A percentile compares a stretch with the other conserved stretches of the same genome.
These are phyloP conservation scores for Schizotus pectinicornis DNA, from an alignment of 2,888 invertebrate genomes.

Conservation along the genomic window DNA sequence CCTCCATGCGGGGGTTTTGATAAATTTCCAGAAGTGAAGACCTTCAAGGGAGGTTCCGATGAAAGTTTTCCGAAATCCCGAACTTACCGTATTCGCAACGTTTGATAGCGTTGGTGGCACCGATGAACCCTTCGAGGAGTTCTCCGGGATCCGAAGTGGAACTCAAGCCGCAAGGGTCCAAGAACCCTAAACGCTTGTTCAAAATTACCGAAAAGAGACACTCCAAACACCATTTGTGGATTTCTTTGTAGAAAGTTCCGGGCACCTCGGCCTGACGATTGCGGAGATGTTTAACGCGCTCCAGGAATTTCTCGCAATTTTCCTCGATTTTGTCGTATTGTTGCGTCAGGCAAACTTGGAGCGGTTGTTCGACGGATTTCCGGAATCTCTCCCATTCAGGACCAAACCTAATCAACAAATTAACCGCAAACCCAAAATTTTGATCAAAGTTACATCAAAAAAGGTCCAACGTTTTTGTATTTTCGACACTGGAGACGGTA, in stretches of 20 bases:
- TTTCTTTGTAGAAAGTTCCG: slow-evolving; percentile 63
- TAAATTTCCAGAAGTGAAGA: slow-evolving; percentile 69
- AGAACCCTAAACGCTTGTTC: slow-evolving; percentile 69
- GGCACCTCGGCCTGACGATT: slow-evolving; percentile 71
- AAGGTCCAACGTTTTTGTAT: slow-evolving; percentile 64
- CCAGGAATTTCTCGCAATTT: slow-evolving; percentile 56
- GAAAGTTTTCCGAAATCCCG: slow-evolving; percentile 70
- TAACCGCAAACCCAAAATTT: slow-evolving; percentile 13
- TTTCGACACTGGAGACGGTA: slow-evolving; percentile 66
- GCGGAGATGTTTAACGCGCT: slow-evolving; percentile 62
- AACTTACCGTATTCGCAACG: slow-evolving; percentile 66
- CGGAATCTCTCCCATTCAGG: slow-evolving; percentile 67
- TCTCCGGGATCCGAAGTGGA: slow-evolving; percentile 64
- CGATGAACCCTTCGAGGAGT: slow-evolving; percentile 64
- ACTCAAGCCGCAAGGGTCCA: slow-evolving; percentile 61
- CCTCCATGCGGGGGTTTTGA: slow-evolving; percentile 67
- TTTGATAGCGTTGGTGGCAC: slow-evolving; percentile 65
- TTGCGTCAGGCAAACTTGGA: slow-evolving; percentile 57
- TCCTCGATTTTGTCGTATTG: slow-evolving; percentile 56
- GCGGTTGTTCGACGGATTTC: slow-evolving; percentile 60
- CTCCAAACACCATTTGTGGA: slow-evolving; percentile 74
- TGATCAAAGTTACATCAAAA: slow-evolving; percentile 61
- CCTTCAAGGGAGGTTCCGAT: slow-evolving; percentile 50
- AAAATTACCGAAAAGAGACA: slow-evolving; percentile 65
- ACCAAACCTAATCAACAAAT: slow-evolving; percentile 59